These are phyloP conservation scores for Meiosimyza platycephala DNA, from an alignment of 2,888 invertebrate genomes.

Conservation along the genomic window DNA sequence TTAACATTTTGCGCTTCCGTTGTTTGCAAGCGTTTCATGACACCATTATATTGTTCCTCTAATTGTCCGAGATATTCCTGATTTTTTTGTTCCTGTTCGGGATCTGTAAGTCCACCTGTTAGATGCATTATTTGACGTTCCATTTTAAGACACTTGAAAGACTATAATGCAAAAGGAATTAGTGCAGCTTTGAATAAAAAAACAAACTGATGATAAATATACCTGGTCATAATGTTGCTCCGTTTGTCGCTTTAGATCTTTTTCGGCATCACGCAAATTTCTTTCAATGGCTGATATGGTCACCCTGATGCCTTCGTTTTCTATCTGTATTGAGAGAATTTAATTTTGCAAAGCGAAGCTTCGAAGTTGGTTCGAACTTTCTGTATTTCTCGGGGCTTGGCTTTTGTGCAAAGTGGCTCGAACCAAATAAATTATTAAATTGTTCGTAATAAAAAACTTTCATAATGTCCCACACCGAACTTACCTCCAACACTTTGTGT, in stretches of 20 bases:
- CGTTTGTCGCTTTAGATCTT: constrained; percentile 70
- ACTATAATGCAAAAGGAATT: constrained; percentile 48
- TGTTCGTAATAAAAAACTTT: no score
- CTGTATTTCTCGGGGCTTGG: no score
- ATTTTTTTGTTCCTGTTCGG: constrained; percentile 61
- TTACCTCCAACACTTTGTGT: constrained; percentile 51
- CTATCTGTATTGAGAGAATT: constrained; percentile 44
- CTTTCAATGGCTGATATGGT: constrained; percentile 49
- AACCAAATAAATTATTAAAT: no score
- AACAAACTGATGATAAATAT: no score
- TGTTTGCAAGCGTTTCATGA: constrained; percentile 65
- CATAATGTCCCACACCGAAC: background rate
- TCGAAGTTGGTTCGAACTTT: no score
- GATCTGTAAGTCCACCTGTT: constrained; percentile 63
- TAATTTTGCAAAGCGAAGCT: no score
- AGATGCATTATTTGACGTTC: constrained; percentile 65
- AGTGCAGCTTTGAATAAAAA: background rate
- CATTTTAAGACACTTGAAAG: constrained; percentile 66
- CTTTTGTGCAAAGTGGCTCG: no score
- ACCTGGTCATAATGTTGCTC: constrained; percentile 74
- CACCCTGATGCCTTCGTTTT: constrained; percentile 53
- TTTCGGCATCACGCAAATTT: constrained; percentile 59
- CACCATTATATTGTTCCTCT: constrained; percentile 65
- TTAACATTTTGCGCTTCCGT: constrained; percentile 70
- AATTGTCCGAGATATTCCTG: constrained; percentile 66